Conservation (phyloP, 2,113 vertebrate genomes). For the Psettodes erumei region DNA sequence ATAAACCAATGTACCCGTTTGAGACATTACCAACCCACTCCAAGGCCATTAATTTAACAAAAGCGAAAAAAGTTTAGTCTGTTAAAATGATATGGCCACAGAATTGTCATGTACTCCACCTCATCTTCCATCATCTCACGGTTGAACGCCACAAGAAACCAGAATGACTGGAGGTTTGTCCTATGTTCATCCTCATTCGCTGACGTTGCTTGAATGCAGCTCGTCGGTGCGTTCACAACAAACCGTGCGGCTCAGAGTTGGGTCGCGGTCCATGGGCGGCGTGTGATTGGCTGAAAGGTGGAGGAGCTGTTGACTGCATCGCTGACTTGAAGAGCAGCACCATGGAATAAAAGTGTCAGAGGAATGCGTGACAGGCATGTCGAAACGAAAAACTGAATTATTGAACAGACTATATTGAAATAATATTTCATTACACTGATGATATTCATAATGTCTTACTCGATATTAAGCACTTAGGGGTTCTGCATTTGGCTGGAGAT, state of each 20-base stretch:
- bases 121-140: no score
- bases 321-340: neutral
- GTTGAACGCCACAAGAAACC: no score
- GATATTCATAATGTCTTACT: conserved; percentile 15
- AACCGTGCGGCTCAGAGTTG: neutral
- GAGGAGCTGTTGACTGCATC: neutral
- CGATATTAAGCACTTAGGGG: neutral
- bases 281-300: neutral
- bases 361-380: neutral
- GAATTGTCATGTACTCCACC: no score
- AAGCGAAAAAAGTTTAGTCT: no score
- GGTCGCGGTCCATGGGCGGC: neutral
- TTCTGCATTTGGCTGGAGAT: neutral
- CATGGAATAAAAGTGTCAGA: neutral
- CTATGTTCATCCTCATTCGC: no score
- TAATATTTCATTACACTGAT: conserved; percentile 4
- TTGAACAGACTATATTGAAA: neutral
- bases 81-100: no score
- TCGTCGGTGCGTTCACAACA: no score
- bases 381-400: neutral
- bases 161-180: no score
- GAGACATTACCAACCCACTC: no score
- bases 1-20: neutral
- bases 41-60: no score
- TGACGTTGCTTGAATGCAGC: no score